Conservation (phyloP, 53 echinoderm and acorn worm genomes). For the Zoroaster sp. region DNA sequence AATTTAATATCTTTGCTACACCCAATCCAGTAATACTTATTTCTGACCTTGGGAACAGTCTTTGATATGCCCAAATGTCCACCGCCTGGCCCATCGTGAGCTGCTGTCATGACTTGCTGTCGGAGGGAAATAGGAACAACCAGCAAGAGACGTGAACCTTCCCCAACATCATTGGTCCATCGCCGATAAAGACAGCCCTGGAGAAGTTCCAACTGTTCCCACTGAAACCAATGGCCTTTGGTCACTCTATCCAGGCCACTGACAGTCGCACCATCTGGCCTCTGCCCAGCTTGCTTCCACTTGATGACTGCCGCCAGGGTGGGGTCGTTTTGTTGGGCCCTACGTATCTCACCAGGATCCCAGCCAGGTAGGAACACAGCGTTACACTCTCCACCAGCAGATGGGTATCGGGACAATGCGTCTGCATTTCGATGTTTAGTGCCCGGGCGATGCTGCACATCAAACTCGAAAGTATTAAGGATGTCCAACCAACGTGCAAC, state of each 20-base stretch:
- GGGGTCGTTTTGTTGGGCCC: neutral
- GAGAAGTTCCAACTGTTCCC: constrained; percentile 10
- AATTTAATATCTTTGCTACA: constrained; percentile 22
- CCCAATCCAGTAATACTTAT: constrained; percentile 10
- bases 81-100: neutral
- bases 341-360: neutral
- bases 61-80: constrained; percentile 2
- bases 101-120: neutral
- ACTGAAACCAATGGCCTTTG: neutral
- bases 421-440: constrained; percentile 14
- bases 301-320: neutral
- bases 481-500: neutral
- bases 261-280: neutral
- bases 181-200: constrained; percentile 3
- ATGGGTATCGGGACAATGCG: neutral
- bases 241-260: constrained; percentile 1
- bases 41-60: neutral
- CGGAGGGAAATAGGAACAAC: neutral
- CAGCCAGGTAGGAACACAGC: neutral
- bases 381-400: neutral
- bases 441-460: neutral
- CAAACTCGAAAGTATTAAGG: neutral
- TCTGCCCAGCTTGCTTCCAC: neutral
- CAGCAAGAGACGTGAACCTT: neutral
- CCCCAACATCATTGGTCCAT: neutral